These are phyloP conservation scores for Miltochrista miniata DNA, from an alignment of 2,888 invertebrate species.

Conservation along the genomic window DNA sequence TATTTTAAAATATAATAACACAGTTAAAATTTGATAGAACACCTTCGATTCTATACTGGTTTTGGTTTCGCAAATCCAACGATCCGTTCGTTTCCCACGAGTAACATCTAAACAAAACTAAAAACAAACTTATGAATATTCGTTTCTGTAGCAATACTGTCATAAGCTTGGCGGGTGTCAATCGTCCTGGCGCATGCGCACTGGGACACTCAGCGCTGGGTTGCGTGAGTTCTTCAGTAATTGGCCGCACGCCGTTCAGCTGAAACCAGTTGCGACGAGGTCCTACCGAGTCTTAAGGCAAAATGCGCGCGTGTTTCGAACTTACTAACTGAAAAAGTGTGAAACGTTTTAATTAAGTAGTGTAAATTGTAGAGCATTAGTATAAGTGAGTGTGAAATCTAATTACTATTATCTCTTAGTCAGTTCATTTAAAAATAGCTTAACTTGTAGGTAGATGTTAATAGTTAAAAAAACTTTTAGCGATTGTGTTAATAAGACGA, in stretches of 20 bases:
- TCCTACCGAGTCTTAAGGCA: constrained; percentile 22
- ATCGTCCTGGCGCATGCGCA: constrained; percentile 71
- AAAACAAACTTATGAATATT: constrained; percentile 78
- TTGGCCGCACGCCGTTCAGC: constrained; percentile 68
- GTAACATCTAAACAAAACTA: constrained; percentile 71
- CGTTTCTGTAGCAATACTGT: constrained; percentile 49
- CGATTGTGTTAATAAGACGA: constrained; percentile 16
- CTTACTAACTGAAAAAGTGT: constrained; percentile 32
- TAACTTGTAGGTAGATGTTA: not conserved
- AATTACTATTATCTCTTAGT: constrained; percentile 17
- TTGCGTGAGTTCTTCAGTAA: constrained; percentile 69
- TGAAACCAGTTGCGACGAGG: constrained; percentile 40
- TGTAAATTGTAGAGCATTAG: constrained; percentile 20
- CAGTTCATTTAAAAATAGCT: constrained; percentile 13
- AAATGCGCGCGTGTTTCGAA: constrained; percentile 31
- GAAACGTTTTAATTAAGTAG: constrained; percentile 24
- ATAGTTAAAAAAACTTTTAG: constrained; percentile 24
- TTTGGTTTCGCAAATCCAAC: constrained; percentile 45
- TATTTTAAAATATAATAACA: not conserved
- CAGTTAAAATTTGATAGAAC: not conserved
- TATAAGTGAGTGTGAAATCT: constrained; percentile 25
- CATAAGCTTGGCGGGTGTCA: constrained; percentile 66
- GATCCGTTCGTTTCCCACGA: constrained; percentile 39
- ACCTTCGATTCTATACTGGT: constrained; percentile 34
- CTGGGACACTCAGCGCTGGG: constrained; percentile 51